phyloP scores from a whole-genome alignment of 2,888 invertebrate species.

The Chrysodeixis includens region DNA sequence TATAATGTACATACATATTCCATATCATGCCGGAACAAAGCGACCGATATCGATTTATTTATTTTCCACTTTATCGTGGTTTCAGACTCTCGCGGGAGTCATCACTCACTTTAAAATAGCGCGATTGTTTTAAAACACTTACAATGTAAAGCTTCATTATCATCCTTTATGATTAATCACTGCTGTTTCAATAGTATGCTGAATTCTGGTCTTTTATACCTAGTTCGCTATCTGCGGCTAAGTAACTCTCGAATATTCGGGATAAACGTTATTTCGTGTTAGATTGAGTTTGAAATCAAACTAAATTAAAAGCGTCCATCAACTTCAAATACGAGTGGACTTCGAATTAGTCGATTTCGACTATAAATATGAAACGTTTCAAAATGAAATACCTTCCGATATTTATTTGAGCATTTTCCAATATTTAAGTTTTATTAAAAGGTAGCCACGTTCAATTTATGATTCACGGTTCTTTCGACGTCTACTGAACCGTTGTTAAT shows the following conservation, averaged over 20 bases:
- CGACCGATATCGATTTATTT: slow-evolving; percentile 61
- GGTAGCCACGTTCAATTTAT: slow-evolving; percentile 32
- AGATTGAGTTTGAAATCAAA: slow-evolving; percentile 16
- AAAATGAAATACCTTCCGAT: slow-evolving; percentile 9
- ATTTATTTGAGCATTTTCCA: slow-evolving; percentile 10
- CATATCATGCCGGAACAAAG: slow-evolving; percentile 49
- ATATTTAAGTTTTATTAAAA: slow-evolving; percentile 31
- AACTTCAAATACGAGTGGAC: slow-evolving; percentile 19
- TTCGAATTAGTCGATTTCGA: slow-evolving; percentile 15
- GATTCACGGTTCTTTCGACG: slow-evolving; percentile 39
- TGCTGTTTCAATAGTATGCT: slow-evolving; percentile 37
- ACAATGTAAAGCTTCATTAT: slow-evolving; percentile 49
- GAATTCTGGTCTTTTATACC: slow-evolving; percentile 23
- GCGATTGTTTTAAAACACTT: slow-evolving; percentile 57
- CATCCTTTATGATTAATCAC: slow-evolving; percentile 40
- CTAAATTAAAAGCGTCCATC: slow-evolving; percentile 21
- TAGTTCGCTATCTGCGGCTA: slow-evolving; percentile 8
- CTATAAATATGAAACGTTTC: slow-evolving; percentile 12
- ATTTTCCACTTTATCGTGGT: slow-evolving; percentile 60
- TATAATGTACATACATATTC: slow-evolving; percentile 48
- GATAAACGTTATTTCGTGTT: slow-evolving; percentile 24
- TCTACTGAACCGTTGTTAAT: slow-evolving; percentile 45
- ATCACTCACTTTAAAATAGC: slow-evolving; percentile 66
- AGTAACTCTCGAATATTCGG: slow-evolving; percentile 25
- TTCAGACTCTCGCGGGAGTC: slow-evolving; percentile 59